A percentile compares a stretch with the other conserved stretches of the same genome.
These are phyloP conservation scores for Eulithis testata DNA, from an alignment of 2,888 invertebrate species.

Conservation along the genomic window DNA sequence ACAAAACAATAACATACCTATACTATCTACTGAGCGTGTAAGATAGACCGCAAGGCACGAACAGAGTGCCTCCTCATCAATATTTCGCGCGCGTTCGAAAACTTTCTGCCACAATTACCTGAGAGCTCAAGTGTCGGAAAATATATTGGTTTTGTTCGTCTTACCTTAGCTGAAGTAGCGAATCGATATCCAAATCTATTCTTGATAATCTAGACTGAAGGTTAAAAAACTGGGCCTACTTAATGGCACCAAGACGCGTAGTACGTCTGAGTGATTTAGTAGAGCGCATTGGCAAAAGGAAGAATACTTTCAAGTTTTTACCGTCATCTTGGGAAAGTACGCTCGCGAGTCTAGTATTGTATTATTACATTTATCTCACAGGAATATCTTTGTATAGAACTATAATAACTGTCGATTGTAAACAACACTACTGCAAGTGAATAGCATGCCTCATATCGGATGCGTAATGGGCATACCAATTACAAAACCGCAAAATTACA, in stretches of 20 bases:
- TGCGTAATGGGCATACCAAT: too few species aligned
- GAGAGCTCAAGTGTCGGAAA: constrained; percentile 83
- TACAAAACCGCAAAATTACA: too few species aligned
- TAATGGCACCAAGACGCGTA: constrained; percentile 9
- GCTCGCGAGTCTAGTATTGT: too few species aligned
- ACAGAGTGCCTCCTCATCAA: constrained; percentile 67
- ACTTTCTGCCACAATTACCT: constrained; percentile 85
- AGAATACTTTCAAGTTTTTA: background rate
- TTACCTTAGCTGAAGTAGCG: constrained; percentile 61
- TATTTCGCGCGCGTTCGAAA: constrained; percentile 78
- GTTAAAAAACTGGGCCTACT: constrained; percentile 14
- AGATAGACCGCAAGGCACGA: constrained; percentile 46
- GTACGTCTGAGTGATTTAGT: constrained; percentile 9
- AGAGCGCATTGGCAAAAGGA: constrained; percentile 5
- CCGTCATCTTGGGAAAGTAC: background rate
- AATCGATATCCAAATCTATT: constrained; percentile 65
- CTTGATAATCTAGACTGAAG: constrained; percentile 27
- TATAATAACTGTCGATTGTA: too few species aligned
- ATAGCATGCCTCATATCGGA: too few species aligned
- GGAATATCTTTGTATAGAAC: too few species aligned
- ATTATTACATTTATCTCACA: too few species aligned
- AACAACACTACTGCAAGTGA: too few species aligned
- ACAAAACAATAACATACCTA: constrained; percentile 23
- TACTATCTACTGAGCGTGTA: constrained; percentile 14
- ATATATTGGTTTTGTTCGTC: constrained; percentile 81